Percentiles rank a stretch among this genome's conserved stretches.
These are phyloP conservation scores for Catharus fuscescens DNA, from an alignment of 2,113 vertebrate genomes.

Conservation along the genomic window DNA sequence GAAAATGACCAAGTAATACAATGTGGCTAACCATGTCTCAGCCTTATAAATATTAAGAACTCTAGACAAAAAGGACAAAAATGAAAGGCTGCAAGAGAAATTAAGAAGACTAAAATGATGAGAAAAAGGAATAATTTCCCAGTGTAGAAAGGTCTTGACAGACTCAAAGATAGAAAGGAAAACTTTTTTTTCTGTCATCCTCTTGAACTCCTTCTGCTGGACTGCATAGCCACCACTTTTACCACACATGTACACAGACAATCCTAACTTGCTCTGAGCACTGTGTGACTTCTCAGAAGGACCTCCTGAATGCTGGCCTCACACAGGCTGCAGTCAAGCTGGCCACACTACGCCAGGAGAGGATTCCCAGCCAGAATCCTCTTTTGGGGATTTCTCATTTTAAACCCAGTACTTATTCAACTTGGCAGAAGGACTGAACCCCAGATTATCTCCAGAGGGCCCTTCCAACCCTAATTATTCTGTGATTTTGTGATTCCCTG, in stretches of 20 bases:
- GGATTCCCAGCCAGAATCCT: neutral
- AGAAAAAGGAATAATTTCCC: neutral
- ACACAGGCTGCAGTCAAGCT: neutral
- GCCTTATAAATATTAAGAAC: neutral
- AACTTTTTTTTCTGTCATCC: neutral
- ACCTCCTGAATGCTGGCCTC: neutral
- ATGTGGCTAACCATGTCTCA: neutral
- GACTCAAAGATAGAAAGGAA: neutral
- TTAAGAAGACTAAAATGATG: neutral
- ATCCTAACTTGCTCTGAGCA: neutral
- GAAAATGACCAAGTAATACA: neutral
- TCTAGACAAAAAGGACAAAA: neutral
- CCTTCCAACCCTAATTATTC: neutral
- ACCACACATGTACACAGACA: accelerated
- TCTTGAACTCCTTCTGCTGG: neutral
- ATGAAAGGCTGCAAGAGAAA: neutral
- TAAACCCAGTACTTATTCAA: neutral
- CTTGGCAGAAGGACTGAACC: neutral
- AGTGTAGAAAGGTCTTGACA: neutral
- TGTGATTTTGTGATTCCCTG: neutral
- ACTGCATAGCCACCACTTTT: neutral
- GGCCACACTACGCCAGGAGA: neutral
- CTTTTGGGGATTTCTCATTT: neutral
- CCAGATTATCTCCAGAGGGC: neutral
- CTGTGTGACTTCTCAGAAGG: accelerated